phyloP scores from a whole-genome alignment of 2,113 vertebrate species.

The Mobula hypostoma region DNA sequence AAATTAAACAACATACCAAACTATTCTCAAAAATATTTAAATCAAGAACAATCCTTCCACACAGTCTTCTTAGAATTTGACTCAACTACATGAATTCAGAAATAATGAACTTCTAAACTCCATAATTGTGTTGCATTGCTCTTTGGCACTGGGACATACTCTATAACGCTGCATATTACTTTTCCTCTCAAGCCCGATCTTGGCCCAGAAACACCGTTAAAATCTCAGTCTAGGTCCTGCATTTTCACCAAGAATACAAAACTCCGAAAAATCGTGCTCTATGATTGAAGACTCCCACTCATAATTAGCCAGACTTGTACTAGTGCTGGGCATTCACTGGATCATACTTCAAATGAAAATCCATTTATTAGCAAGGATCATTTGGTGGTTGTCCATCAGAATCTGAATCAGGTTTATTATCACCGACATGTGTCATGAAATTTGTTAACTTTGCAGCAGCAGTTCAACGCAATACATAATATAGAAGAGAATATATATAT shows the following conservation, averaged over 20 bases:
- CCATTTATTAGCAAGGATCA: background rate
- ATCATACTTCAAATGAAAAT: background rate
- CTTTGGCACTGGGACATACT: background rate
- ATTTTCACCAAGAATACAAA: background rate
- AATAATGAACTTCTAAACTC: background rate
- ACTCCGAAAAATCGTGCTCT: background rate
- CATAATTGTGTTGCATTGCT: background rate
- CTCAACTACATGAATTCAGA: background rate
- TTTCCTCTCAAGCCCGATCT: background rate
- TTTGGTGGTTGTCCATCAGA: background rate
- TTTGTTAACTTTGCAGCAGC: too few relatives aligned
- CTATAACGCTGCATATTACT: background rate
- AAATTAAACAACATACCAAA: background rate
- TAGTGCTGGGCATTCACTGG: background rate
- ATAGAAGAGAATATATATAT: too few relatives aligned
- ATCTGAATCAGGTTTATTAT: too few relatives aligned
- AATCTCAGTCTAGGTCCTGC: background rate
- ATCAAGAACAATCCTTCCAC: background rate
- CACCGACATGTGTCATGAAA: too few relatives aligned
- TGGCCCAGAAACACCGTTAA: background rate
- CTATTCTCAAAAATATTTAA: background rate
- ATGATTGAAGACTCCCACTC: background rate
- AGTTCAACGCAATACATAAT: too few relatives aligned
- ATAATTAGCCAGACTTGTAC: background rate
- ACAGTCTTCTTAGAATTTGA: conserved; percentile 21